phyloP scores from a whole-genome alignment of 2,888 invertebrate species.

The Caenorhabditis angaria region DNA sequence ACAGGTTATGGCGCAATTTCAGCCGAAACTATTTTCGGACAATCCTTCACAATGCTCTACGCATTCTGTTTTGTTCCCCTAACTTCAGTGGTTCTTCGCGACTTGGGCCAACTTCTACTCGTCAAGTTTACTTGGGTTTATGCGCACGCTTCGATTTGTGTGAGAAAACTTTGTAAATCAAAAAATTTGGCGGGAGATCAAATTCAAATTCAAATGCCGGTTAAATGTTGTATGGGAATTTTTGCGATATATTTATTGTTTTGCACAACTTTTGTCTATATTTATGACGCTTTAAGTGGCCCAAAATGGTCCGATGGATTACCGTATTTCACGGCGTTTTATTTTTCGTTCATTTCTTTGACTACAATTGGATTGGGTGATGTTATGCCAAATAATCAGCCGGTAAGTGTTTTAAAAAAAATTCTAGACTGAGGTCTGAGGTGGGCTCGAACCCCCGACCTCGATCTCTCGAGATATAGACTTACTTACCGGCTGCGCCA shows the following conservation, averaged over 20 bases:
- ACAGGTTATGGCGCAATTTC: slow-evolving; percentile 59
- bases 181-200: slow-evolving; percentile 35
- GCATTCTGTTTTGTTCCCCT: slow-evolving; percentile 54
- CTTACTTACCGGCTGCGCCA: too few species aligned
- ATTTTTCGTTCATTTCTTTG: slow-evolving; percentile 57
- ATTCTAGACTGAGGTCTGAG: too few species aligned
- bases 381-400: slow-evolving; percentile 60
- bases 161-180: slow-evolving; percentile 18
- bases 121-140: slow-evolving; percentile 55
- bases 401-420: too few species aligned
- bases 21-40: slow-evolving; percentile 40
- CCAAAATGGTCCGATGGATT: slow-evolving; percentile 40
- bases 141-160: slow-evolving; percentile 44
- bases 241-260: slow-evolving; percentile 24
- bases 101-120: slow-evolving; percentile 55
- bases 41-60: slow-evolving; percentile 46
- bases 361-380: slow-evolving; percentile 61
- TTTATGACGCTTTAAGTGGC: slow-evolving; percentile 43
- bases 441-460: too few species aligned
- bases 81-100: slow-evolving; percentile 50
- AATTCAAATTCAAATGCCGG: slow-evolving; percentile 30
- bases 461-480: too few species aligned
- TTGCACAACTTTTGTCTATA: slow-evolving; percentile 45
- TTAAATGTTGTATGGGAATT: slow-evolving; percentile 29
- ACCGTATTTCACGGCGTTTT: slow-evolving; percentile 45